Evolutionary conservation across 2,113 vertebrate species (phyloP).

Genomic region (Neodon shergylaensis): DNA sequence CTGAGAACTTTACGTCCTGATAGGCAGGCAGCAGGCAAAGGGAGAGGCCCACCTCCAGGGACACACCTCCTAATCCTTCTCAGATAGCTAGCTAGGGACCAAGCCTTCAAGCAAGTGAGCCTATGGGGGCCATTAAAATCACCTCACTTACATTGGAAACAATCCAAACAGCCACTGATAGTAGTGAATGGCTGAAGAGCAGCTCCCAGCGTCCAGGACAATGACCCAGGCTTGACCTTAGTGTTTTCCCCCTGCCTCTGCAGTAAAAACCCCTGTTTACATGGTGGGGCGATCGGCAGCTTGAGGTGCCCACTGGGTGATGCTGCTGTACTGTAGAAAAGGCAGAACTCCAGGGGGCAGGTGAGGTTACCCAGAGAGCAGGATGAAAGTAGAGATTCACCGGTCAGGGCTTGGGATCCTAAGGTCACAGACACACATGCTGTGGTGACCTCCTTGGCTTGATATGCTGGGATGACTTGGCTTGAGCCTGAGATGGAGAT

Average conservation of each 20-base stretch:
- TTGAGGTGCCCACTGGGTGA: not conserved
- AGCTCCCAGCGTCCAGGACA: not conserved
- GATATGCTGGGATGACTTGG: no score
- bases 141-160: no score
- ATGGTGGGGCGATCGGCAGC: no score
- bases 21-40: not conserved
- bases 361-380: fast-evolving
- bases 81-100: not conserved
- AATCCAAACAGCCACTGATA: not conserved
- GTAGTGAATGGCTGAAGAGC: not conserved
- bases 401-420: not conserved
- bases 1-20: not conserved
- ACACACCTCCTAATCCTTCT: not conserved
- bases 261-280: not conserved
- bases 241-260: not conserved
- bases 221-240: not conserved
- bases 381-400: not conserved
- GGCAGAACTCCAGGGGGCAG: fast-evolving
- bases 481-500: no score
- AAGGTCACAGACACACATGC: not conserved
- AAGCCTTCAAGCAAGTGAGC: not conserved
- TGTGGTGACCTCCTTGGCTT: no score
- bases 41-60: not conserved
- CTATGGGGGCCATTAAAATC: not conserved
- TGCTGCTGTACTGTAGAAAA: not conserved